A percentile compares a stretch with the other conserved stretches of the same genome.
Conservation (phyloP, 2,797 vertebrate species). For the Acanthopagrus latus region DNA sequence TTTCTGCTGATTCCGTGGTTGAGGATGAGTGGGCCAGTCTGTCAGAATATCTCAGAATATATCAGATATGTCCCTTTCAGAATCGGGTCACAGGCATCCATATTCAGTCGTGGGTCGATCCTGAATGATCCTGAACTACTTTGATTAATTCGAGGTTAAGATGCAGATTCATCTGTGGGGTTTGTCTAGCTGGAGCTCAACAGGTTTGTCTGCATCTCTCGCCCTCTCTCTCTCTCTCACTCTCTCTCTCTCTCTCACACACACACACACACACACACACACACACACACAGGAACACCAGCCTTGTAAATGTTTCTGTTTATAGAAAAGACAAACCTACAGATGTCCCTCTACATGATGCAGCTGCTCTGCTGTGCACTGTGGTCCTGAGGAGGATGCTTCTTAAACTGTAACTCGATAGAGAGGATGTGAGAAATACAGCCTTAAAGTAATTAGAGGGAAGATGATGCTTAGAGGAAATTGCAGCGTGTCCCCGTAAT, state of each 20-base stretch:
- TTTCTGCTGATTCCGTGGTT: not conserved
- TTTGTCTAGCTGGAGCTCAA: conserved; percentile 67
- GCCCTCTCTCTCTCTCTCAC: too few relatives aligned
- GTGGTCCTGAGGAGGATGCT: conserved; percentile 21
- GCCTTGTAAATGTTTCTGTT: not conserved
- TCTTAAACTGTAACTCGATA: conserved; percentile 30
- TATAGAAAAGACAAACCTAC: not conserved
- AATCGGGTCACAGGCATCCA: not conserved
- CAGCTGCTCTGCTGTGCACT: conserved; percentile 25
- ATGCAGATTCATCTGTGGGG: conserved; percentile 2
- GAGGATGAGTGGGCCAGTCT: not conserved
- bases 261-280: too few relatives aligned
- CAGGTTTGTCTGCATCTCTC: conserved; percentile 70
- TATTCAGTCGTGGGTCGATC: not conserved
- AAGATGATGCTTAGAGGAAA: conserved; percentile 51
- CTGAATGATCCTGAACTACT: not conserved
- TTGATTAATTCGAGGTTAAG: not conserved
- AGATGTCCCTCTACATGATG: not conserved
- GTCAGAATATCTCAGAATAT: not conserved
- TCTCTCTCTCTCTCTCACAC: too few relatives aligned
- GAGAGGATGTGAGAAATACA: conserved; percentile 40
- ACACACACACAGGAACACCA: not conserved
- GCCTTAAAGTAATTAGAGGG: conserved; percentile 58
- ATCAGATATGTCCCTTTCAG: not conserved
- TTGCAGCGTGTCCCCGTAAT: conserved; percentile 29